A percentile compares a stretch with the other conserved stretches of the same genome.
Evolutionary conservation across 2,113 vertebrate species (phyloP).

Genomic region (Anhinga rufa): DNA sequence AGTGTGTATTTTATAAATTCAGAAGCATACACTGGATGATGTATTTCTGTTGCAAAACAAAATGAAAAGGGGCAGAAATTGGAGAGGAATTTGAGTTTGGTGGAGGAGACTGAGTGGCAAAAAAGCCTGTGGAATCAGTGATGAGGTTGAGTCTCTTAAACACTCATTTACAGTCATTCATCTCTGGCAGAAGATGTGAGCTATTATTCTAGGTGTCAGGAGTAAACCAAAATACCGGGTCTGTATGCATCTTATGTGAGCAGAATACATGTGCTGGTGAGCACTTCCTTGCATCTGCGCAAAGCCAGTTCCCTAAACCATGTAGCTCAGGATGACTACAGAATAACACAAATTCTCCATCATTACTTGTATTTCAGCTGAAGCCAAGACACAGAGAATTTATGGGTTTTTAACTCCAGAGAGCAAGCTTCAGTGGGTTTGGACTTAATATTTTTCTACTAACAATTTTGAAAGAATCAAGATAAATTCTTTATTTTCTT

Average conservation of each 20-base stretch:
- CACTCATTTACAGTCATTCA: conserved; percentile 39
- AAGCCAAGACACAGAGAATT: background rate
- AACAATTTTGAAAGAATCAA: background rate
- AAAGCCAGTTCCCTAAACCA: background rate
- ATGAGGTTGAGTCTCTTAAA: conserved; percentile 37
- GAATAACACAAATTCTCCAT: background rate
- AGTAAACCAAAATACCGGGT: background rate
- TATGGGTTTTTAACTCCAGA: background rate
- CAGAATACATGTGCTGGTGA: background rate
- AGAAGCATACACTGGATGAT: background rate
- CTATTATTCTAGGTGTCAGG: conserved; percentile 21
- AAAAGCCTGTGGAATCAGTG: background rate
- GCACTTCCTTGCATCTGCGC: background rate
- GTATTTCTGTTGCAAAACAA: conserved; percentile 16
- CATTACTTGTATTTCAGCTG: background rate
- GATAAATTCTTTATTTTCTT: background rate
- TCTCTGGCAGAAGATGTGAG: conserved; percentile 34
- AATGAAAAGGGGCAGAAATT: background rate
- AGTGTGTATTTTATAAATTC: background rate
- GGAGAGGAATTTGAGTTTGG: background rate
- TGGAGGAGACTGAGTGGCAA: background rate
- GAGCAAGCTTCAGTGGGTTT: background rate
- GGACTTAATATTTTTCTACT: background rate
- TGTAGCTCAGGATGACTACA: background rate
- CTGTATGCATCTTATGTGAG: background rate